These are phyloP conservation scores for Calliphora vomitoria DNA, from an alignment of 2,888 invertebrate genomes.

Conservation along the genomic window DNA sequence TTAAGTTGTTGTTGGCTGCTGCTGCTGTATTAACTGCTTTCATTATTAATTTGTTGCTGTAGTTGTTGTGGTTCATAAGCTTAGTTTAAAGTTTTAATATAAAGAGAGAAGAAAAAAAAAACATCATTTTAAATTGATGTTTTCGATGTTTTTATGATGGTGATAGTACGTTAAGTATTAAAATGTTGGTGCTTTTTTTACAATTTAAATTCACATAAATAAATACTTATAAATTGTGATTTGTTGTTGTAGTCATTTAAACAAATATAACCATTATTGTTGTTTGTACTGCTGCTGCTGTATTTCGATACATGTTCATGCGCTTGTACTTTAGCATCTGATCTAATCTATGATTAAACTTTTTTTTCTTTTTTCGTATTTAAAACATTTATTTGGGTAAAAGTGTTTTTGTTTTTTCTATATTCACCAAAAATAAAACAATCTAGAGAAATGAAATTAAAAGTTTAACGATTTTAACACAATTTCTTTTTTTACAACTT, in stretches of 20 bases:
- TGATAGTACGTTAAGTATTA: background rate
- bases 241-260: conserved; percentile 53
- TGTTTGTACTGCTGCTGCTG: conserved; percentile 43
- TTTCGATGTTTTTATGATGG: conserved; percentile 55
- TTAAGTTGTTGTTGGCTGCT: conserved; percentile 32
- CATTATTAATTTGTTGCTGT: conserved; percentile 62
- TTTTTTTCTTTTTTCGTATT: background rate
- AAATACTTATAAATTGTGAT: conserved; percentile 30
- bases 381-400: conserved; percentile 59
- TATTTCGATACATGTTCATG: conserved; percentile 59
- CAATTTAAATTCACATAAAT: conserved; percentile 39
- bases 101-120: background rate
- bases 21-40: conserved; percentile 67
- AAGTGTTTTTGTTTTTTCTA: conserved; percentile 72
- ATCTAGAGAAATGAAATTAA: conserved; percentile 69
- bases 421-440: background rate
- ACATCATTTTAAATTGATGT: conserved; percentile 60
- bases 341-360: conserved; percentile 63
- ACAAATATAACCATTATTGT: conserved; percentile 45
- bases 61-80: conserved; percentile 64
- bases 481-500: conserved; percentile 48
- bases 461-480: conserved; percentile 71
- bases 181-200: conserved; percentile 46
- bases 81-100: conserved; percentile 47
- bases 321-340: conserved; percentile 73